Evolutionary conservation across 2,797 vertebrate genomes (phyloP), one percentile per base, ranked within the genome.

Genomic region (Valencia hispanica): DNA sequence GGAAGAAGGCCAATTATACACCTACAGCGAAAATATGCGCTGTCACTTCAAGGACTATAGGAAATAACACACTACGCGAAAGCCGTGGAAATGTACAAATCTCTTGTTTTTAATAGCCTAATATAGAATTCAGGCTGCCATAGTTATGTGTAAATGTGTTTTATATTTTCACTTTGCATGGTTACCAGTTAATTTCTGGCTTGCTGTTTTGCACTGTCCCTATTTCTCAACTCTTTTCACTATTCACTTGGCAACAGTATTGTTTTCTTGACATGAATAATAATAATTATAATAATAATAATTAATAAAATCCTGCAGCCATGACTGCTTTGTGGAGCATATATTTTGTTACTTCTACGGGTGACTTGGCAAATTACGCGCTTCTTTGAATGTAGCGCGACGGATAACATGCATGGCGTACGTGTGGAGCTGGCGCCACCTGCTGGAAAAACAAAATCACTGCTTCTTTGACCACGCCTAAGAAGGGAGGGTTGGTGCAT

Each of bases 1-100:
- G 92, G 92, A 93, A 93, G 91, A 81, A 78, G 73, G 39, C 18
- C 22, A 17, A 55, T 45, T 43, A 1, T 72, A n/a, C 15, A 45
- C 32, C 32, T 11, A 8, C 34, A 25, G 5, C 30, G 34, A 48
- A 77, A 71, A 65, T 22, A 14, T 22, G 17, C 66, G 4, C 82
- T 91, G 3, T 83, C 68, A 79, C 10, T 93, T 93, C 84, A 85
- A 0, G 3, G 43, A 0, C n/a, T 14, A 0, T 53, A 69, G 0
- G 74, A 80, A 53, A 86, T 51, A 20, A 25, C 3, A 6, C 4
- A 2, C 18, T 9, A 3, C 3, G 10, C 17, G 36, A 20, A 9
- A 14, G 2, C n/a, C 9, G 50, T 51, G 1, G 11, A 59, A 59
- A 59, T n/a, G 30, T 45, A 45, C 3, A 2, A 17, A 18, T 27